Evolutionary conservation across 2,888 invertebrate genomes (phyloP).

Genomic region (Acanthosepion esculentum): DNA sequence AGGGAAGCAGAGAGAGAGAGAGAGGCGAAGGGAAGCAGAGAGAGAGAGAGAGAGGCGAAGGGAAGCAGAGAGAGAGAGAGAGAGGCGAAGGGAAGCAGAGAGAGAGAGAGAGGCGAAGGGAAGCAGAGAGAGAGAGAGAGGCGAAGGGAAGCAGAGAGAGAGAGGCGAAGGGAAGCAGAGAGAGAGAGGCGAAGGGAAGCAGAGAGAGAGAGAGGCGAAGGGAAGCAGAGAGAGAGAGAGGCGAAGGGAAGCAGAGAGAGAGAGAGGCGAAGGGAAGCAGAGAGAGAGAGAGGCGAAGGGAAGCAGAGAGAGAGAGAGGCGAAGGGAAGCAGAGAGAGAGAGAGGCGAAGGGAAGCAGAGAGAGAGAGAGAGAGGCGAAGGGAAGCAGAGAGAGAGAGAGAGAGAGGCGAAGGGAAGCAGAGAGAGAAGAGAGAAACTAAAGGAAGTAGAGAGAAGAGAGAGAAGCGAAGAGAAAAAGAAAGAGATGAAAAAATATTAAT

Average conservation of each 20-base stretch:
- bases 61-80: too few relatives aligned
- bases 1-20: not conserved
- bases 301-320: too few relatives aligned
- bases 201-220: not conserved
- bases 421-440: too few relatives aligned
- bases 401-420: too few relatives aligned
- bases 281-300: too few relatives aligned
- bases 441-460: too few relatives aligned
- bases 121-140: not conserved
- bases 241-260: not conserved
- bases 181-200: too few relatives aligned
- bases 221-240: not conserved
- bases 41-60: not conserved
- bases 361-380: not conserved
- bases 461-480: too few relatives aligned
- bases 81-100: not conserved
- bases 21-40: not conserved
- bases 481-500: too few relatives aligned
- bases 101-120: not conserved
- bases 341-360: not conserved
- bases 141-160: not conserved
- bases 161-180: not conserved
- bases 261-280: too few relatives aligned
- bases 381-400: not conserved
- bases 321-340: not conserved